Percentiles rank a stretch among this genome's conserved stretches.
Evolutionary conservation across 2,888 invertebrate species (phyloP).

Genomic region (Junonia oenone): DNA sequence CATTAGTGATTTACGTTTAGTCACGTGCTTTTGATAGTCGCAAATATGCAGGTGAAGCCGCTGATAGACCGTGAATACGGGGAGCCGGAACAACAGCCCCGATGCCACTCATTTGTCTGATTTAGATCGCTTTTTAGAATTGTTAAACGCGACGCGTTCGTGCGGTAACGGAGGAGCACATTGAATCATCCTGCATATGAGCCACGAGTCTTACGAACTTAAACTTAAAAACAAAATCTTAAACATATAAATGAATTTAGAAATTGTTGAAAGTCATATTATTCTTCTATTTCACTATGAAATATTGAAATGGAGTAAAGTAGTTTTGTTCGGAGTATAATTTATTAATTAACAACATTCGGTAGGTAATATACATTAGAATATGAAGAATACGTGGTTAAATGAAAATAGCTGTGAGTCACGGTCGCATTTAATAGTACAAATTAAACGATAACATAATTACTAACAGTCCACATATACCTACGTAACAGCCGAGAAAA

Average conservation of each 20-base stretch:
- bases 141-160: not conserved
- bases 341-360: not conserved
- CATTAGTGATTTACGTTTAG: conserved; percentile 28
- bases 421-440: conserved; percentile 36
- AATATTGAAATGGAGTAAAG: too few relatives aligned
- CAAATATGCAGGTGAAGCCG: conserved; percentile 23
- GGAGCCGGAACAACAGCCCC: not conserved
- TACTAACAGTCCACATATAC: conserved; percentile 37
- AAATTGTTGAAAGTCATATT: too few relatives aligned
- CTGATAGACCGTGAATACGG: conserved; percentile 1
- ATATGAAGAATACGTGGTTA: conserved; percentile 1
- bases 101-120: not conserved
- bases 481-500: conserved; percentile 36
- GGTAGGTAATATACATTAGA: not conserved
- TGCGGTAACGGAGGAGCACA: too few relatives aligned
- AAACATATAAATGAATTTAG: too few relatives aligned
- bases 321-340: too few relatives aligned
- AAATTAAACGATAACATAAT: conserved; percentile 51
- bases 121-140: not conserved
- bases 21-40: conserved; percentile 19
- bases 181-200: too few relatives aligned
- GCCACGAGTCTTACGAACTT: too few relatives aligned
- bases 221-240: too few relatives aligned
- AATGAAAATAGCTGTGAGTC: conserved; percentile 21
- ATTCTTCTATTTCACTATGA: too few relatives aligned